A percentile compares a stretch with the other conserved stretches of the same genome.
Conservation (phyloP, 2,797 vertebrate genomes). For the Anisognathus igniventris region DNA sequence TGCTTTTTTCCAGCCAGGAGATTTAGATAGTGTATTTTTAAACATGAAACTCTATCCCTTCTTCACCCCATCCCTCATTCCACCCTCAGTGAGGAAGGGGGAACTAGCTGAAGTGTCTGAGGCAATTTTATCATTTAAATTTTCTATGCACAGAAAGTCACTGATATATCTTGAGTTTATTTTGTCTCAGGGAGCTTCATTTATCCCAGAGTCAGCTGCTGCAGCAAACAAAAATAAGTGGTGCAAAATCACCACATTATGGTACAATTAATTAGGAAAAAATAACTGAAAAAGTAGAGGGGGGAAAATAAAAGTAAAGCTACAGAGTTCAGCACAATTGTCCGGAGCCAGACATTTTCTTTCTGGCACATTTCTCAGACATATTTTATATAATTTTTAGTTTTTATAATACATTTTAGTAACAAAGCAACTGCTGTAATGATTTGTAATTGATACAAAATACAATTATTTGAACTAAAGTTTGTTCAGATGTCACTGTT, state of each 20-base stretch:
- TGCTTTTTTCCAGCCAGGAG: background rate
- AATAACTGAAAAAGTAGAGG: background rate
- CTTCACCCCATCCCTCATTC: background rate
- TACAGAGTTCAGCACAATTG: background rate
- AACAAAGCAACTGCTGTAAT: background rate
- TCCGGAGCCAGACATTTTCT: background rate
- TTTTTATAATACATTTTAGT: background rate
- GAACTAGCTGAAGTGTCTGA: background rate
- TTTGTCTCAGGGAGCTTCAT: slow-evolving; percentile 29
- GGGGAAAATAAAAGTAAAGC: background rate
- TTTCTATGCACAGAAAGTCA: slow-evolving; percentile 16
- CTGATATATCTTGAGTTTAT: slow-evolving; percentile 10
- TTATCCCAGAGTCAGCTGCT: slow-evolving; percentile 26
- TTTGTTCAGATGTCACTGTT: background rate
- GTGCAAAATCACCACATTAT: background rate
- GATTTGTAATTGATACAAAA: background rate
- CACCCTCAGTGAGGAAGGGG: background rate
- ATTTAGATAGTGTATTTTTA: background rate
- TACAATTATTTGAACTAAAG: background rate
- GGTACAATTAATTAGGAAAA: background rate
- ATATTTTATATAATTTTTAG: background rate
- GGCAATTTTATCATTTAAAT: background rate
- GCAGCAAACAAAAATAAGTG: background rate
- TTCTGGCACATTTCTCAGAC: background rate
- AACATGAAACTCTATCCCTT: background rate